Evolutionary conservation across 2,888 invertebrate genomes (phyloP), one percentile per base, ranked within the genome.

Genomic region (Agrochola lota): DNA sequence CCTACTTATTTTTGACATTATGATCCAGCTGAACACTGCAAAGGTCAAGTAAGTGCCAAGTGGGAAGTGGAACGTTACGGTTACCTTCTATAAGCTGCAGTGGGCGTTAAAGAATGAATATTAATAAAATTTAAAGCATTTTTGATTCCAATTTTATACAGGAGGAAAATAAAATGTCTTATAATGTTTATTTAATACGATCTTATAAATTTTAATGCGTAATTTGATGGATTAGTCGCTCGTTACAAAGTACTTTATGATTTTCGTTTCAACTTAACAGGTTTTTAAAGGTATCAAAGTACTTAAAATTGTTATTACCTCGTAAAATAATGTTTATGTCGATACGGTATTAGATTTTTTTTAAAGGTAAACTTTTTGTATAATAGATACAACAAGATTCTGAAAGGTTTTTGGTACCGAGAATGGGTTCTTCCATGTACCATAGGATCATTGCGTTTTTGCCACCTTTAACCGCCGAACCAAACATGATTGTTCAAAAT

Each of bases 191-290:
- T 71, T 64, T 81, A 67, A 67, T 71, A 79, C 55, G 70, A 71
- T 77, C 63, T 80, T 49, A 72, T 84, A 84, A 63, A 69, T 66
- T 80, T 87, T 85, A 71, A 85, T 76, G 64, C 30, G 43, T 62
- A 67, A 72, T 63, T 70, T 85, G 87, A 84, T 84, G 81, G 81
- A 84, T 87, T 84, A 87, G 76, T 72, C 71, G 70, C 70, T 80
- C 87, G 67, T 87, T 87, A 72, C 63, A n/a, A 35, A 46, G 43
- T 72, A 60, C 71, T 84, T 87, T 87, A 83, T 74, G 77, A 74
- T 74, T 69, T 73, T 84, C 85, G 66, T 84, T 80, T 84, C 52
- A 67, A 63, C 71, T 77, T 87, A 84, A 80, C 71, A 76, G 87
- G 71, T 72, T 87, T 84, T 80, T 76, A 84, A 74, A 80, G 71